Base-by-base conservation (phyloP, 1,140 invertebrate species). In the Calycopis cecrops region DNA sequence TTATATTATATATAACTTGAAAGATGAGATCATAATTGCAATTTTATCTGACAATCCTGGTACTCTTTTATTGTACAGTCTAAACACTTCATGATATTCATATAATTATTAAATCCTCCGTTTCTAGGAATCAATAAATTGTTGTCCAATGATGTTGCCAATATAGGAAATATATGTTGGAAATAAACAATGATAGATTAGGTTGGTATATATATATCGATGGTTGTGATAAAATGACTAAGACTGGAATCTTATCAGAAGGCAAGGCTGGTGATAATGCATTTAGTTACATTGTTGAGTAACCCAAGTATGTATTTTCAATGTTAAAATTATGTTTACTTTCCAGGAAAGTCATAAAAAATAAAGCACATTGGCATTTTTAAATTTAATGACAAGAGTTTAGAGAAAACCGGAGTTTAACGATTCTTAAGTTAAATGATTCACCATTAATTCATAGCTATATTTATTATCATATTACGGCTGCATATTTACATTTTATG, bases 251-350 rank as follows among this genome's bases (percentile, higher is more conserved):
- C 40, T 44, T 44, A 44, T 44, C 40, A 14, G 6, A 44, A 16
- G 14, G 16, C 40, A 44, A 44, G 40, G 40, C 40, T 16, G 17
- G 9, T 44, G 40, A 44, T 44, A 44, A 44, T 44, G 40, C 40
- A 44, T 44, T 10, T 28, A 28, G 21, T 6, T 28, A 28, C 21
- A 28, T 28, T 28, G 21, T 28, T 28, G 21, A 28, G 2, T 28
- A 6, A 28, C 21, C 6, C 21, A 28, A 28, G 2, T 28, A 6
- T 28, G 21, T 3, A 28, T 28, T 28, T 28, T 28, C 6, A 28
- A 28, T 28, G 21, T 28, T 28, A 28, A 28, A 28, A 28, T 28
- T 28, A 28, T 28, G 21, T 28, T 28, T 28, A n/a, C n/a, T 28
- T 28, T 28, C 21, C 21, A 28, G 21, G 21, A 28, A n/a, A n/a